A percentile compares a stretch with the other conserved stretches of the same genome.
phyloP scores from a whole-genome alignment of 2,113 vertebrate species.

The Oncorhynchus mykiss region DNA sequence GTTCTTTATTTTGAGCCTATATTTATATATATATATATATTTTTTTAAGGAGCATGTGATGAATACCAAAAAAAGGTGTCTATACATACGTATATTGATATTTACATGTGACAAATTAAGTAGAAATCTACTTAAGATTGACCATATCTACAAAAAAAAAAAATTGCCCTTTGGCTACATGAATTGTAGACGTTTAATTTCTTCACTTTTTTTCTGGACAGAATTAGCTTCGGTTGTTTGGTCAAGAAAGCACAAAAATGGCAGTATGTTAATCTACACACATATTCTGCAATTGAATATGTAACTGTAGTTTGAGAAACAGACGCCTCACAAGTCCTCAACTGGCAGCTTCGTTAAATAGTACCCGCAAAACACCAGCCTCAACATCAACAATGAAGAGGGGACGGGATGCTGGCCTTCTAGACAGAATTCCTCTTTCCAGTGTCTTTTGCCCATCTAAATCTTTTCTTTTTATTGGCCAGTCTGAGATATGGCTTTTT shows the following conservation, averaged over 20 bases:
- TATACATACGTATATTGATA: conserved; percentile 33
- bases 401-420: too few species aligned
- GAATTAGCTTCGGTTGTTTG: conserved; percentile 38
- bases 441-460: too few species aligned
- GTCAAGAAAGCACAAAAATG: conserved; percentile 40
- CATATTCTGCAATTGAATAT: conserved; percentile 22
- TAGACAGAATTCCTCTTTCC: too few species aligned
- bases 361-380: too few species aligned
- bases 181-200: conserved; percentile 24
- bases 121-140: conserved; percentile 40
- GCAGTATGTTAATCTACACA: conserved; percentile 26
- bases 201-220: conserved; percentile 29
- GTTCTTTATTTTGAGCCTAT: not conserved
- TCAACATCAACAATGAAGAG: too few species aligned
- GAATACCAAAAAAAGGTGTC: conserved; percentile 27
- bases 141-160: conserved; percentile 30
- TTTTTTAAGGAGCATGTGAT: not conserved
- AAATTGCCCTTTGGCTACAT: conserved; percentile 59
- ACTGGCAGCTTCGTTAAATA: too few species aligned
- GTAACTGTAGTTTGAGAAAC: conserved; percentile 10
- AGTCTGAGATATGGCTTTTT: too few species aligned
- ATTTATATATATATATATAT: too few species aligned
- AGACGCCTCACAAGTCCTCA: too few species aligned
- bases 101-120: conserved; percentile 36
- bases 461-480: too few species aligned